Percentiles rank a stretch among this genome's conserved stretches.
phyloP scores from a whole-genome alignment of 2,113 vertebrate species.

The Lontra canadensis region DNA sequence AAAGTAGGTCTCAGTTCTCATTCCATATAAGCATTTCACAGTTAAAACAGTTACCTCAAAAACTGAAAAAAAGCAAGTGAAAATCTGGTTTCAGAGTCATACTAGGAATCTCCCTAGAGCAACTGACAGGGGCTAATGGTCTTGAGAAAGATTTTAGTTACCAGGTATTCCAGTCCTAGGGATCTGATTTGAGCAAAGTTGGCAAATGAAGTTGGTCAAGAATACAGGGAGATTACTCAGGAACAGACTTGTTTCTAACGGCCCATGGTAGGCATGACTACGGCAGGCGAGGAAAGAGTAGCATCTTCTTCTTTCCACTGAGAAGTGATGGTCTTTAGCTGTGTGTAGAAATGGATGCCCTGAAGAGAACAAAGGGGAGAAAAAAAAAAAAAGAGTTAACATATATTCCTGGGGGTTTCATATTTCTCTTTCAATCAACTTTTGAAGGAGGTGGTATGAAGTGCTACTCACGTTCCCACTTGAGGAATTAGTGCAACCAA shows the following conservation, averaged over 20 bases:
- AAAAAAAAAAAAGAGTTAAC: neutral
- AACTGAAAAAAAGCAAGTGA: constrained; percentile 58
- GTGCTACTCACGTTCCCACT: neutral
- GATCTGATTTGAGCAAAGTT: constrained; percentile 65
- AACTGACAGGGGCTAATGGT: constrained; percentile 20
- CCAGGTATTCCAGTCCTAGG: constrained; percentile 57
- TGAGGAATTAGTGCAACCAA: neutral
- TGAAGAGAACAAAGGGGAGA: constrained; percentile 66
- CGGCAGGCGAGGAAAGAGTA: constrained; percentile 90
- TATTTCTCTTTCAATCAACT: constrained; percentile 26
- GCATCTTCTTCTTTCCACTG: constrained; percentile 99
- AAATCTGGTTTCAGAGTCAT: constrained; percentile 58
- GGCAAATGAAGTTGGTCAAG: constrained; percentile 60
- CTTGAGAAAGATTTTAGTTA: constrained; percentile 60
- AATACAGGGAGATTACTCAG: constrained; percentile 28
- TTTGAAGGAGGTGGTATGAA: neutral
- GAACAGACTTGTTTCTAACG: constrained; percentile 83
- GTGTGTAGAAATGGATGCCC: constrained; percentile 98
- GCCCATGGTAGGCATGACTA: constrained; percentile 98
- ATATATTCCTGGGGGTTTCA: neutral
- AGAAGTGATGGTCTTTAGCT: constrained; percentile 96
- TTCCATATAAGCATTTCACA: constrained; percentile 52
- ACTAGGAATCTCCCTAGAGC: neutral
- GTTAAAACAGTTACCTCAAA: constrained; percentile 41
- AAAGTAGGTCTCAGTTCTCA: constrained; percentile 22